Percentiles rank a stretch among this genome's conserved stretches.
Conservation (phyloP, 2,888 invertebrate species). For the Cerceris ruficornis region DNA sequence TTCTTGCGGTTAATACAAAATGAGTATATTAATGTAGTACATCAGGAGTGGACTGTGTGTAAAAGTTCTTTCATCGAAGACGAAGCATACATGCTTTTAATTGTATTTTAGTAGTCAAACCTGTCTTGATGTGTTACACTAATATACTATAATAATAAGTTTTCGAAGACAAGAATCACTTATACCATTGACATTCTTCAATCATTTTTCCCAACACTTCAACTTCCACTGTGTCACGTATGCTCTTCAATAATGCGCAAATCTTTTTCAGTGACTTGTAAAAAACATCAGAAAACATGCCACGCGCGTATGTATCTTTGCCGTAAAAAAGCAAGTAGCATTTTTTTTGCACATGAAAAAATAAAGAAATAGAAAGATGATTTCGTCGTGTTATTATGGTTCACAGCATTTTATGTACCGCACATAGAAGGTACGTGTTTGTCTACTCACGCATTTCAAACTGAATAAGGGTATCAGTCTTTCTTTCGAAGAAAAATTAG, state of each 20-base stretch:
- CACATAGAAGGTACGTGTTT: slow-evolving; percentile 40
- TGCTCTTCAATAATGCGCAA: slow-evolving; percentile 36
- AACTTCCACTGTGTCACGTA: slow-evolving; percentile 32
- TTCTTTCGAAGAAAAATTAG: slow-evolving; percentile 56
- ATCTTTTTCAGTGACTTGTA: slow-evolving; percentile 31
- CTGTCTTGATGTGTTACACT: not conserved
- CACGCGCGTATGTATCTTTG: slow-evolving; percentile 34
- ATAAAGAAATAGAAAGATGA: slow-evolving; percentile 45
- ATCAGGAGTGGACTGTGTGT: not conserved
- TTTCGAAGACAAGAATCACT: slow-evolving; percentile 8
- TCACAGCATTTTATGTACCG: slow-evolving; percentile 39
- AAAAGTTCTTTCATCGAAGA: not conserved
- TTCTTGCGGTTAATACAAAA: not conserved
- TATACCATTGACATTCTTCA: slow-evolving; percentile 7
- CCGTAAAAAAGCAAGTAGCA: not conserved
- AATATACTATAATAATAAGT: not conserved
- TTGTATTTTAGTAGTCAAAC: not conserved
- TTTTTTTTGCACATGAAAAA: slow-evolving; percentile 49
- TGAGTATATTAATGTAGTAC: not conserved
- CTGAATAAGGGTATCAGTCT: slow-evolving; percentile 66
- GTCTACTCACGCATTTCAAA: slow-evolving; percentile 39
- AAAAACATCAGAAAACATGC: slow-evolving; percentile 35
- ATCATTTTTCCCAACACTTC: slow-evolving; percentile 15
- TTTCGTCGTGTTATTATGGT: slow-evolving; percentile 39
- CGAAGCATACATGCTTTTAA: too few relatives aligned